These are phyloP conservation scores for Uria aalge DNA, from an alignment of 2,113 vertebrate genomes.

Conservation along the genomic window DNA sequence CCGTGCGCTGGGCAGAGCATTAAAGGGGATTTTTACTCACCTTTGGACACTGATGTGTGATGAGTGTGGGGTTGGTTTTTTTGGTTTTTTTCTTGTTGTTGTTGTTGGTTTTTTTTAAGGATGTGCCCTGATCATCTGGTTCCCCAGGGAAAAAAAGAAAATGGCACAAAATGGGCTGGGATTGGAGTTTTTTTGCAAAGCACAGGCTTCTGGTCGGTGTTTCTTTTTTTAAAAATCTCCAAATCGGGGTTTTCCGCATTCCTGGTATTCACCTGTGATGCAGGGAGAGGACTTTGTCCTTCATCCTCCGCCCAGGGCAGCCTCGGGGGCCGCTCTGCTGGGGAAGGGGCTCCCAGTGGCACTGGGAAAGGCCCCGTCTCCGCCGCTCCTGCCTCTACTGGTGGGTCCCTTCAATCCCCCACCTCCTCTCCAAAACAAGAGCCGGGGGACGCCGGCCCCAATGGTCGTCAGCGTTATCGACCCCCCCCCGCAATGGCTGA, in stretches of 20 bases:
- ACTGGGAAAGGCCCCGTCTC: background rate
- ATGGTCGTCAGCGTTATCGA: fast-evolving
- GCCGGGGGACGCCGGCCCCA: fast-evolving
- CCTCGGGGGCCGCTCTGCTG: fast-evolving
- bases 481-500: fast-evolving
- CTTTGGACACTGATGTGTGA: background rate
- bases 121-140: background rate
- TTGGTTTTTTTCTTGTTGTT: no score
- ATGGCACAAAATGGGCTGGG: background rate
- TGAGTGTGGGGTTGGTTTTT: background rate
- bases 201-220: fast-evolving
- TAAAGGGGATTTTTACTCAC: background rate
- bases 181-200: background rate
- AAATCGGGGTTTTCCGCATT: background rate
- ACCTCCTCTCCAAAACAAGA: background rate
- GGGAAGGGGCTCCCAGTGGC: fast-evolving
- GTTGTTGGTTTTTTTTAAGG: background rate
- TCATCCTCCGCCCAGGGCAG: background rate
- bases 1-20: fast-evolving
- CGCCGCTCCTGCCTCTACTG: fast-evolving
- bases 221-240: background rate
- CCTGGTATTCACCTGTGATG: background rate
- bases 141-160: background rate
- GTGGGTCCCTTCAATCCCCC: background rate
- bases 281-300: background rate